phyloP scores from a whole-genome alignment of 2,888 invertebrate species.

The Elegia similella region DNA sequence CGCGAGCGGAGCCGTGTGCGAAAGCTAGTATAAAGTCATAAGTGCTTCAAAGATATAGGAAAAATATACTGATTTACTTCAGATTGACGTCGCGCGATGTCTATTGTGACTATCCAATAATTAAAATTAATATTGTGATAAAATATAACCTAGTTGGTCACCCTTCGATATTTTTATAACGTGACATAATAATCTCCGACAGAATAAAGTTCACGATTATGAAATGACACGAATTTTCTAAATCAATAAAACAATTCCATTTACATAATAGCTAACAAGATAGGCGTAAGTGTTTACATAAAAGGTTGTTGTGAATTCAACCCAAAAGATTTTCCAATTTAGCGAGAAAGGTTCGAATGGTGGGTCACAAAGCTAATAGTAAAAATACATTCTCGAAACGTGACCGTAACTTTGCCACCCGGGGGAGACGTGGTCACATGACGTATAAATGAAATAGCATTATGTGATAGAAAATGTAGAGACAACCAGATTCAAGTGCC shows the following conservation, averaged over 20 bases:
- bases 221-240: not conserved
- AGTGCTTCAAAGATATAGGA: too few relatives aligned
- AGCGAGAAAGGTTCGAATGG: conserved; percentile 55
- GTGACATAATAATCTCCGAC: too few relatives aligned
- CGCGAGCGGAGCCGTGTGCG: too few relatives aligned
- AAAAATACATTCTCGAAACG: conserved; percentile 63
- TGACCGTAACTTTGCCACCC: conserved; percentile 57
- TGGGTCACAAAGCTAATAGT: conserved; percentile 60
- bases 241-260: conserved; percentile 36
- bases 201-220: too few relatives aligned
- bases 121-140: too few relatives aligned
- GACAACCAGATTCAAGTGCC: conserved; percentile 22
- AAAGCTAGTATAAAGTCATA: too few relatives aligned
- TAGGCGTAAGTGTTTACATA: conserved; percentile 48
- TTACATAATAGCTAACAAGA: conserved; percentile 35
- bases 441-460: conserved; percentile 53
- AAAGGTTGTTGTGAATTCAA: conserved; percentile 52
- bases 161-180: too few relatives aligned
- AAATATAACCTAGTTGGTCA: too few relatives aligned
- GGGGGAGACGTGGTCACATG: conserved; percentile 45
- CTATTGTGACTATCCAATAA: too few relatives aligned
- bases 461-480: conserved; percentile 45
- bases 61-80: too few relatives aligned
- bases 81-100: too few relatives aligned
- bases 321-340: conserved; percentile 67